Evolutionary conservation across 1,140 invertebrate genomes (phyloP).

Genomic region (Scaptomyza montana): DNA sequence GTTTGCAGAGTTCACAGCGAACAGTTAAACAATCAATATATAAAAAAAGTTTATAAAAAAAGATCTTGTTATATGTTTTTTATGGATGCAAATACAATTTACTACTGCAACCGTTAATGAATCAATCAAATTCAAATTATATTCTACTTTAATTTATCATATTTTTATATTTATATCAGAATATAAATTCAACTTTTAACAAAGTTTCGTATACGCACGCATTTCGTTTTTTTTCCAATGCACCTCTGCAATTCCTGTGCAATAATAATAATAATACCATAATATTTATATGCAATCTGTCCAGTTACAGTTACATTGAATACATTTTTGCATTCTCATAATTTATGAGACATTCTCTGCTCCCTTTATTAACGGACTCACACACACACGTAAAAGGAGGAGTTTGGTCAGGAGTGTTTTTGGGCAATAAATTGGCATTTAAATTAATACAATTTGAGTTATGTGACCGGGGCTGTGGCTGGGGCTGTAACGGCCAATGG

Average conservation of each 20-base stretch:
- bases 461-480: constrained; percentile 38
- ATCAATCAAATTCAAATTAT: too few relatives aligned
- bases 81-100: too few relatives aligned
- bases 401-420: constrained; percentile 29
- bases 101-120: too few relatives aligned
- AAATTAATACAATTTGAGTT: constrained; percentile 84
- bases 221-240: not conserved
- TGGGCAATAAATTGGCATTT: constrained; percentile 83
- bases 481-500: constrained; percentile 12
- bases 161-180: not conserved
- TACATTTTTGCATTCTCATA: constrained; percentile 39
- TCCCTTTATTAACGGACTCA: constrained; percentile 56
- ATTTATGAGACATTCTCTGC: constrained; percentile 34
- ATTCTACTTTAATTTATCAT: too few relatives aligned
- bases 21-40: too few relatives aligned
- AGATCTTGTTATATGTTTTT: too few relatives aligned
- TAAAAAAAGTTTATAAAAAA: too few relatives aligned
- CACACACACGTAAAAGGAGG: constrained; percentile 6
- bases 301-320: constrained; percentile 55
- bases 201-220: too few relatives aligned
- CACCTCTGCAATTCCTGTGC: constrained; percentile 11
- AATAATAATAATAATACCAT: constrained; percentile 32
- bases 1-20: too few relatives aligned
- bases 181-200: too few relatives aligned
- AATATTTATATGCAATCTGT: constrained; percentile 72